Percentiles rank a stretch among this genome's conserved stretches.
phyloP scores from a whole-genome alignment of 2,113 vertebrate genomes.

The Formicarius rufipectus region DNA sequence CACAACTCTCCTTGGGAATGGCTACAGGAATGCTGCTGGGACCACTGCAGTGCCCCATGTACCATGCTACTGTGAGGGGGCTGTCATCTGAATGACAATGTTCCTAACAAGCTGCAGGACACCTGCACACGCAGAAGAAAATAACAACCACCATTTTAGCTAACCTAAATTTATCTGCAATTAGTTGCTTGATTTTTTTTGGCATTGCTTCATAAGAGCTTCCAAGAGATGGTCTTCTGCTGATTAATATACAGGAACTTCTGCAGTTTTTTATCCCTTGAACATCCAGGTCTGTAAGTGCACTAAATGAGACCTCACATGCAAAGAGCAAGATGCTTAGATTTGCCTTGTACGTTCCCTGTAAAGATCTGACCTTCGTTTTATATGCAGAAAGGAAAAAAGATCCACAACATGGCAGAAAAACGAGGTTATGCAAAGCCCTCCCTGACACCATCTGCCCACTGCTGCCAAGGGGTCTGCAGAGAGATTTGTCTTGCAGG shows the following conservation, averaged over 20 bases:
- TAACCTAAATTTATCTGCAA: not conserved
- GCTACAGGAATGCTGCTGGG: not conserved
- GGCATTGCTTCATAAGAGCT: not conserved
- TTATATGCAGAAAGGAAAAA: not conserved
- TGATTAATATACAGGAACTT: not conserved
- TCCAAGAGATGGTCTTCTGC: not conserved
- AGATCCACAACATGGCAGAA: not conserved
- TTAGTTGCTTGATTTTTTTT: not conserved
- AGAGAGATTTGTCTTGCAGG: not conserved
- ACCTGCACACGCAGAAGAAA: not conserved
- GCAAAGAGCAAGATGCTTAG: not conserved
- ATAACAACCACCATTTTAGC: not conserved
- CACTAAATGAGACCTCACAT: not conserved
- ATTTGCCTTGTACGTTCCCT: not conserved
- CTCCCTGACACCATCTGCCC: not conserved
- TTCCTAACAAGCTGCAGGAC: not conserved
- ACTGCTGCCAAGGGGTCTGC: not conserved
- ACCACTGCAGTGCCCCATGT: not conserved
- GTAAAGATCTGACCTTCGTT: not conserved
- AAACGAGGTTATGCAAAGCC: not conserved
- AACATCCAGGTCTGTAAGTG: not conserved
- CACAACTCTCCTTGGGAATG: not conserved
- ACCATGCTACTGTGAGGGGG: not conserved
- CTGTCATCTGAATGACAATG: not conserved
- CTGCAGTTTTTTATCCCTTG: not conserved